These are phyloP conservation scores for Sesamia inferens DNA, from an alignment of 2,888 invertebrate species.

Conservation along the genomic window DNA sequence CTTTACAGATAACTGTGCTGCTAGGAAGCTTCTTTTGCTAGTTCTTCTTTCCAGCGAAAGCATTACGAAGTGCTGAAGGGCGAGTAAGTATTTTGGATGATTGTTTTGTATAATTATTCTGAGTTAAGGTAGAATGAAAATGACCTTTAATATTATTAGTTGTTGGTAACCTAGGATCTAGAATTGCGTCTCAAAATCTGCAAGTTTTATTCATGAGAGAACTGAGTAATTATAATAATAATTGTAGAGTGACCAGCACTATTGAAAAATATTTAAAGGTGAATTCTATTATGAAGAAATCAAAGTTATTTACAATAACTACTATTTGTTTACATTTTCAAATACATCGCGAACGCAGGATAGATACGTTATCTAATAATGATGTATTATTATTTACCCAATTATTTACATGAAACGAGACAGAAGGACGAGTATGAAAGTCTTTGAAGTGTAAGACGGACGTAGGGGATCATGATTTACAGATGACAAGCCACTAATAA, in stretches of 20 bases:
- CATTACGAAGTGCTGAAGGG: background rate
- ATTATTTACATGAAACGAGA: constrained; percentile 51
- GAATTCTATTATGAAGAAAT: too few relatives aligned
- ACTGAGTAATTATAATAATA: background rate
- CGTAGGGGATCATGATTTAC: constrained; percentile 23
- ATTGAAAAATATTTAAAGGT: too few relatives aligned
- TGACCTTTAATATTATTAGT: background rate
- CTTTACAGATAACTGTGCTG: background rate
- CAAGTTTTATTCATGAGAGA: background rate
- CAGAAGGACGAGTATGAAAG: constrained; percentile 26
- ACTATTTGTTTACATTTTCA: too few relatives aligned
- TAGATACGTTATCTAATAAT: constrained; percentile 31
- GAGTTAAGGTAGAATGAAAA: background rate
- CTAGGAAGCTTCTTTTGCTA: background rate
- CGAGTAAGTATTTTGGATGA: background rate
- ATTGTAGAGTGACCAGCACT: too few relatives aligned
- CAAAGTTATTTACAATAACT: too few relatives aligned
- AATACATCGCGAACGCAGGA: too few relatives aligned
- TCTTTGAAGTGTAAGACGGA: constrained; percentile 56
- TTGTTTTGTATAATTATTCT: background rate
- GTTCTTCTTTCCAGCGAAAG: background rate
- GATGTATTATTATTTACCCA: constrained; percentile 43
- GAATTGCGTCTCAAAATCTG: background rate
- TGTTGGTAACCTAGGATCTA: background rate
- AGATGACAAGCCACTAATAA: constrained; percentile 31